Conservation (phyloP, 2,888 invertebrate genomes). For the Iphiclides podalirius region DNA sequence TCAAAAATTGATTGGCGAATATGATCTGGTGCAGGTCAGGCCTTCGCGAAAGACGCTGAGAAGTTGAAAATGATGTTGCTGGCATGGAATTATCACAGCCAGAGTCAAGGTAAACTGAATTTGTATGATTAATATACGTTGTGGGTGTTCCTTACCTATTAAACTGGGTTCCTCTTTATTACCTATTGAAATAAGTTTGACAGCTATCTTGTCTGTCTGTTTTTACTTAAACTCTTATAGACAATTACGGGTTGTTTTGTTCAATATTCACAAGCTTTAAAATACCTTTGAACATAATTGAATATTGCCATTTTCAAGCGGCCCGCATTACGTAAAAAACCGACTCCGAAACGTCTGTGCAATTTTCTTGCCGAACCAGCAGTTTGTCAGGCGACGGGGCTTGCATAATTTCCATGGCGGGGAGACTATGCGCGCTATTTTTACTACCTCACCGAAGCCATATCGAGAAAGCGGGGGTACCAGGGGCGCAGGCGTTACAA, state of each 20-base stretch:
- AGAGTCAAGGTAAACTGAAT: constrained; percentile 82
- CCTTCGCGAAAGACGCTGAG: constrained; percentile 89
- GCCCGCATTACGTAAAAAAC: constrained; percentile 3
- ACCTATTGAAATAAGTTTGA: too few species aligned
- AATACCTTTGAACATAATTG: neutral
- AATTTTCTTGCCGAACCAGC: constrained; percentile 35
- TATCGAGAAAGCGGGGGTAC: constrained; percentile 49
- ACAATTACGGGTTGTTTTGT: too few species aligned
- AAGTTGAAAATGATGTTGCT: constrained; percentile 93
- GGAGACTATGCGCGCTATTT: constrained; percentile 53
- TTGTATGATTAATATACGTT: constrained; percentile 31
- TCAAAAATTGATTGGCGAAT: constrained; percentile 64
- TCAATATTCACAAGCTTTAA: constrained; percentile 2
- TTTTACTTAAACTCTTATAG: too few species aligned
- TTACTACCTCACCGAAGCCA: constrained; percentile 57
- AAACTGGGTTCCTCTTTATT: too few species aligned
- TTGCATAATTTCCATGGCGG: constrained; percentile 51
- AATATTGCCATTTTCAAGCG: neutral
- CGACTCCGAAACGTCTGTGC: constrained; percentile 24
- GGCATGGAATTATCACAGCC: constrained; percentile 93
- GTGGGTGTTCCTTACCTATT: constrained; percentile 16
- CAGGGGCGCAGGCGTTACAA: constrained; percentile 48
- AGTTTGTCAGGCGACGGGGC: constrained; percentile 30
- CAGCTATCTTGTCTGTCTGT: too few species aligned
- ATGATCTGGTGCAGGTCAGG: constrained; percentile 80